phyloP scores from a whole-genome alignment of 2,113 vertebrate species.

The Rattus rattus region DNA sequence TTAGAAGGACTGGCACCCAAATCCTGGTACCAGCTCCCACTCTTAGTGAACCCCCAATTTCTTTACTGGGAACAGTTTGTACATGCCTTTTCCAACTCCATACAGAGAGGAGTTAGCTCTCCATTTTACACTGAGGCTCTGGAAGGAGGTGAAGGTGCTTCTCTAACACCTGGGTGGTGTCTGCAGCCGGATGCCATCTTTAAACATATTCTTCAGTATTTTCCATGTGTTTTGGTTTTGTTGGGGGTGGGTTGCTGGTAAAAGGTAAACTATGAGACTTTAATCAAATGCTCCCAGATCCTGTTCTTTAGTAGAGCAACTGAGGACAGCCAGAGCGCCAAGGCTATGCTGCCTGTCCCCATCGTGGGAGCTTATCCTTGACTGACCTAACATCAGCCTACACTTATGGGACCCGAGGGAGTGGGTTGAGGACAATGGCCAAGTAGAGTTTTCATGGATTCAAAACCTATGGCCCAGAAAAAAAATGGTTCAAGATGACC shows the following conservation, averaged over 20 bases:
- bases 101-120: neutral
- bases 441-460: slow-evolving; percentile 41
- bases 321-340: neutral
- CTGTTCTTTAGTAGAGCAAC: neutral
- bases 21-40: neutral
- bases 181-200: neutral
- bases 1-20: neutral
- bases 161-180: neutral
- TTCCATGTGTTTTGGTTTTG: neutral
- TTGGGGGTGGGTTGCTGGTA: neutral
- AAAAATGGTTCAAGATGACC: slow-evolving; percentile 5
- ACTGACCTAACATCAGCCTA: slow-evolving; percentile 39
- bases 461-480: neutral
- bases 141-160: neutral
- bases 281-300: neutral
- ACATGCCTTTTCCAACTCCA: neutral
- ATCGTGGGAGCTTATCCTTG: neutral
- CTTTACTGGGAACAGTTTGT: neutral
- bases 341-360: neutral
- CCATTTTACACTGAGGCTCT: neutral
- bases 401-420: neutral
- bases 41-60: neutral
- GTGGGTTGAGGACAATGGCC: neutral
- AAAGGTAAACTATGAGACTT: slow-evolving; percentile 31
- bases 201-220: neutral